These are phyloP conservation scores for Oenanthe oenanthe DNA, from an alignment of 2,113 vertebrate species.

Conservation along the genomic window DNA sequence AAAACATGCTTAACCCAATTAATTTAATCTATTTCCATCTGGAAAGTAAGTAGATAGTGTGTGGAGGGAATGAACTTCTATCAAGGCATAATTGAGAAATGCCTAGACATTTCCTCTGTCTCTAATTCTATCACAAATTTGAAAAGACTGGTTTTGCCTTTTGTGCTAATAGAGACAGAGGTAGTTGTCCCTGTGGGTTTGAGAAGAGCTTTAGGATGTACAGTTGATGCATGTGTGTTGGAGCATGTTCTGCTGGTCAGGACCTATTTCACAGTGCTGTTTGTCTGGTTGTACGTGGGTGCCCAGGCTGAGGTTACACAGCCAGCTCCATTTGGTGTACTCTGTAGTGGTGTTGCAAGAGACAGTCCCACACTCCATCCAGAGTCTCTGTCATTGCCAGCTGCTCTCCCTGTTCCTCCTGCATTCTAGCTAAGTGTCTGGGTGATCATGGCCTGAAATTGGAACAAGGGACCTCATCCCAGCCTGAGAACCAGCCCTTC, in stretches of 20 bases:
- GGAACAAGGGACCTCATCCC: background rate
- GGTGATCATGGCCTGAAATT: background rate
- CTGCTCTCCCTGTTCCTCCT: background rate
- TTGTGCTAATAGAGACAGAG: background rate
- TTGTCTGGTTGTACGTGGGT: background rate
- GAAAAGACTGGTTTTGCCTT: background rate
- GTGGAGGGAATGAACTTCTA: background rate
- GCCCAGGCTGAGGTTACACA: background rate
- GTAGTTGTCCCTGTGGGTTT: background rate
- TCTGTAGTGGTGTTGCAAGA: background rate
- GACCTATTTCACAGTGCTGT: background rate
- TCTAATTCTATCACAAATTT: background rate
- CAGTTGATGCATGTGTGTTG: background rate
- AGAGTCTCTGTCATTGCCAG: fast-evolving
- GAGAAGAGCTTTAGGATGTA: background rate
- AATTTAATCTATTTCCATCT: slow-evolving; percentile 29
- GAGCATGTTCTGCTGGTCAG: background rate
- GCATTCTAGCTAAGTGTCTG: background rate
- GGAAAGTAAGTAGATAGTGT: background rate
- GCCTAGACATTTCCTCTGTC: background rate
- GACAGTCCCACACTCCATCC: background rate
- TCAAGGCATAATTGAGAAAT: background rate
- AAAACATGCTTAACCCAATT: background rate
- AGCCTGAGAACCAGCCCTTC: background rate
- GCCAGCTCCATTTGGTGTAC: background rate